Evolutionary conservation across 2,888 invertebrate species (phyloP), one percentile per base, ranked within the genome.

Genomic region (Plebejus anna): DNA sequence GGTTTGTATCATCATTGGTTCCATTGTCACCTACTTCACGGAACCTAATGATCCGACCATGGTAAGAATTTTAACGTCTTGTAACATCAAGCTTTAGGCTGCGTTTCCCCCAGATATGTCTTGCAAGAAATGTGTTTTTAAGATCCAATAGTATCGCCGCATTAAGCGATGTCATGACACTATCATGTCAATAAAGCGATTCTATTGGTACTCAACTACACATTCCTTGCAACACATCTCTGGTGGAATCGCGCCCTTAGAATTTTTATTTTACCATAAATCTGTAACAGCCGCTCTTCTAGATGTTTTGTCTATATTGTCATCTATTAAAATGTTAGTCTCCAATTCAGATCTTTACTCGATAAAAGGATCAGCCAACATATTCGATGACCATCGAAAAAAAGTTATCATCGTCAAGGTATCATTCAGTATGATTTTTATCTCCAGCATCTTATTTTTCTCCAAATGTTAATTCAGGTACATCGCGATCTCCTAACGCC

Each of bases 21-120:
- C 96, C 28, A 82, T 96, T 47, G 96, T 97, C 47, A 97, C 97
- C 32, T 96, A 95, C 87, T 92, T 96, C 81, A 96, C 96, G 0
- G 95, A 95, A 9, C 92, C 94, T 5, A 95, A 95, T 80, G 94
- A 95, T 82, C 95, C 95, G 2, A 90, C 94, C 57, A 89, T 94
- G 94, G 94, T 93, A 85, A 88, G 86, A 28, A 61, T 59, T 59
- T 59, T 47, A 47, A 47, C 47, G 47, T 47, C 9, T 47, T 47
- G 9, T 9, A 42, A 42, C 7, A 42, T 51, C 11, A 51, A 51
- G 5, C 51, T 51, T 47, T 11, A 51, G 9, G 47, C 9, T 22
- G 22, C 22, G 22, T 22, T 22, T 22, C 22, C 22, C 22, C 22
- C 22, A 22, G 22, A 22, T 22, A 22, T 22, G 22, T 22, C 22